Evolutionary conservation across 1,140 invertebrate genomes (phyloP), one percentile per base, ranked within the genome.

Genomic region (Sminthurides bifidus): DNA sequence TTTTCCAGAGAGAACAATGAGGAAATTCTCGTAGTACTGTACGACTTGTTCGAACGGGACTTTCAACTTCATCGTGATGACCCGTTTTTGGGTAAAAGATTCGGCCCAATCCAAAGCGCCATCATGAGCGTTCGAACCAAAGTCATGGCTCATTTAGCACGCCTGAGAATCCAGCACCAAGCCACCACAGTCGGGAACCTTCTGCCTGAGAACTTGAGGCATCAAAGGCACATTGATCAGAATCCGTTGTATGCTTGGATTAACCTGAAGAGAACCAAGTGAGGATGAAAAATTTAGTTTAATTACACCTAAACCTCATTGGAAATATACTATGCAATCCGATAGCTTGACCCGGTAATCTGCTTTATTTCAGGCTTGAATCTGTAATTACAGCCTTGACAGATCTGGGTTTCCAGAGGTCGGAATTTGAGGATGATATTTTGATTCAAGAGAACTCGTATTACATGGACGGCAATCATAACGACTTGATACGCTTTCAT

Each of bases 181-280:
- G 54, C 54, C 12, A 52, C 51, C 4, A 43, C 51, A 10, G 14
- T 61, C 0, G 53, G 57, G n/a, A 46, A 54, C 37, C 37, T 61
- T 15, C 27, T 61, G 2, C 59, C 59, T 6, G 46, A 52, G 35
- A 53, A 57, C 19, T 40, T 57, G 3, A 31, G 59, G 15, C 54
- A 56, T 29, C 45, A 45, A 19, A 50, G 57, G 8, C 44, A 56
- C 37, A 56, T 61, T 54, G 59, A 61, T 27, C 51, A 61, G 23
- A 61, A 61, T 51, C 59, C 59, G 6, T 33, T 61, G 4, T 61
- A 61, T 45, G 24, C 45, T 45, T 61, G 59, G 59, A 19, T 61
- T 0, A 61, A 61, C 31, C 29, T 61, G 5, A 56, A 57, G 43
- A 56, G 50, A 23, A 30, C 30, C 12, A 19, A 24, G 45, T 29